A percentile compares a stretch with the other conserved stretches of the same genome.
Evolutionary conservation across 2,113 vertebrate genomes (phyloP).

Genomic region (Ciconia boyciana): DNA sequence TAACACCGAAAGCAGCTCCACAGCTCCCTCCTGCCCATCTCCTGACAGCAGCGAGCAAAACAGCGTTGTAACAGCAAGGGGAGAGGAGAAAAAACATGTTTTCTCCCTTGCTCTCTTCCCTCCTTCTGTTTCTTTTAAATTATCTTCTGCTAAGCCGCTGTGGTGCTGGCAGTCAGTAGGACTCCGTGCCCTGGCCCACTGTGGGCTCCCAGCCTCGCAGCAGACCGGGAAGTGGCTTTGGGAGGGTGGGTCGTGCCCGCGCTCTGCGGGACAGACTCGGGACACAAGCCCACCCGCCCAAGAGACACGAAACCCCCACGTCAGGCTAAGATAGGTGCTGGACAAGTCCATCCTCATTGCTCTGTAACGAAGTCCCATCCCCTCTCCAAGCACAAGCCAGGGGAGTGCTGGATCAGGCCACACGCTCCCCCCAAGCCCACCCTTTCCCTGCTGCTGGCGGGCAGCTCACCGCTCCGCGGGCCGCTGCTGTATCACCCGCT

Average conservation of each 20-base stretch:
- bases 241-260: fast-evolving
- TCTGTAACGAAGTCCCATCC: fast-evolving
- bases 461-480: background rate
- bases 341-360: background rate
- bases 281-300: background rate
- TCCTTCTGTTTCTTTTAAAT: background rate
- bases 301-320: fast-evolving
- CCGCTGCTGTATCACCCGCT: background rate
- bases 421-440: background rate
- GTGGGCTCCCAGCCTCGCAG: fast-evolving
- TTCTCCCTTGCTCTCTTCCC: background rate
- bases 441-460: background rate
- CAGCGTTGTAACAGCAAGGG: background rate
- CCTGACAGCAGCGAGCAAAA: background rate
- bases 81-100: fast-evolving
- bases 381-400: background rate
- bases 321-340: background rate
- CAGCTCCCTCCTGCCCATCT: background rate
- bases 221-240: fast-evolving
- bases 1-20: background rate
- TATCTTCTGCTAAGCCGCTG: background rate
- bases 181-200: background rate
- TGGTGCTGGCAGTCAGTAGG: fast-evolving
- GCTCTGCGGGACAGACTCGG: fast-evolving
- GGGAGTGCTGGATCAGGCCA: background rate